phyloP scores from a whole-genome alignment of 2,113 vertebrate species.

The Python bivittatus region DNA sequence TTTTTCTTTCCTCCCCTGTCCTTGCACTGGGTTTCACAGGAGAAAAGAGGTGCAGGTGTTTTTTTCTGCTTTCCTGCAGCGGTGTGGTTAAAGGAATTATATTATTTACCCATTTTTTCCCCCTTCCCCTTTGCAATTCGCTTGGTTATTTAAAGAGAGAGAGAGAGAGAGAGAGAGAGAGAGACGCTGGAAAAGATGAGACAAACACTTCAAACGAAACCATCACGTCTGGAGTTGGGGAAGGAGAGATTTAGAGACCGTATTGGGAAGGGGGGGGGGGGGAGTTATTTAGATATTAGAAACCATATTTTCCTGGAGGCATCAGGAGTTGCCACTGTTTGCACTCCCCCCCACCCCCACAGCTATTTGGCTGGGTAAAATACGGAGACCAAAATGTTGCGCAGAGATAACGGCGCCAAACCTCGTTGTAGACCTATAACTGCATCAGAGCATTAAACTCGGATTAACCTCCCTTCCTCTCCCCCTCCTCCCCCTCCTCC shows the following conservation, averaged over 20 bases:
- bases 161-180: constrained; percentile 59
- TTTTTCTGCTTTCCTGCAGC: neutral
- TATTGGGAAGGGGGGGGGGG: constrained; percentile 73
- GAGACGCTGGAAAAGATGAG: constrained; percentile 78
- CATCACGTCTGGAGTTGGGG: constrained; percentile 89
- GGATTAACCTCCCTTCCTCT: constrained; percentile 94
- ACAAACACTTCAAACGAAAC: constrained; percentile 97
- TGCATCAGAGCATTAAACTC: constrained; percentile 94
- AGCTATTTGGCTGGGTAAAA: constrained; percentile 98
- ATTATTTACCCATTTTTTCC: constrained; percentile 74
- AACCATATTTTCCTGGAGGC: constrained; percentile 96
- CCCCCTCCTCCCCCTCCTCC: constrained; percentile 68
- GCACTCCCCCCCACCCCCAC: constrained; percentile 83
- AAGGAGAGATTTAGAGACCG: constrained; percentile 95
- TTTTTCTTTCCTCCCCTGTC: neutral
- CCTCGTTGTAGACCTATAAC: constrained; percentile 89
- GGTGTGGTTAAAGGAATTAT: constrained; percentile 84
- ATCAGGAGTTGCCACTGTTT: constrained; percentile 89
- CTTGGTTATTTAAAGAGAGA: constrained; percentile 79
- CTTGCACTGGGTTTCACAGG: neutral
- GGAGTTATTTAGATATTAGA: constrained; percentile 99
- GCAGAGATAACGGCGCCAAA: constrained; percentile 95
- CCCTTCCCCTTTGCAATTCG: constrained; percentile 78
- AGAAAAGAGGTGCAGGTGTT: neutral
- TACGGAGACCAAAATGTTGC: constrained; percentile 98